Evolutionary conservation across 2,888 invertebrate genomes (phyloP).

Genomic region (Scaptomyza cyrtandrae): DNA sequence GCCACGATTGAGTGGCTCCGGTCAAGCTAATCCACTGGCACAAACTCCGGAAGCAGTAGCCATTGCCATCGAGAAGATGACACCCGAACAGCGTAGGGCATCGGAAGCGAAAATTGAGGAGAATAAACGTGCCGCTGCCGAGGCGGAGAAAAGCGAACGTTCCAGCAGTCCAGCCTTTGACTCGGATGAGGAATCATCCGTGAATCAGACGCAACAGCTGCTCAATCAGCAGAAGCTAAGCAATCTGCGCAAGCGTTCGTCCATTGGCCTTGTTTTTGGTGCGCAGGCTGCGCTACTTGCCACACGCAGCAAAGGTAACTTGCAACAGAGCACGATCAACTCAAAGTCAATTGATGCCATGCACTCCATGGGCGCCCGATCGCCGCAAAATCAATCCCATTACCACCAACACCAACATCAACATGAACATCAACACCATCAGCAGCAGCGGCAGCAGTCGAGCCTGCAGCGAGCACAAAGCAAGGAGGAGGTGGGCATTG

Average conservation of each 20-base stretch:
- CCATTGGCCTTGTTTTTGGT: slow-evolving; percentile 84
- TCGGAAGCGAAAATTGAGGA: slow-evolving; percentile 77
- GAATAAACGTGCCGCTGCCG: slow-evolving; percentile 77
- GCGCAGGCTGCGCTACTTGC: slow-evolving; percentile 84
- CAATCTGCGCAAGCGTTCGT: slow-evolving; percentile 83
- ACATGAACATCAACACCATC: not conserved
- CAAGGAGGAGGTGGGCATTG: slow-evolving; percentile 82
- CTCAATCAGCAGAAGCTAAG: slow-evolving; percentile 81
- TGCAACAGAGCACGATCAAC: slow-evolving; percentile 76
- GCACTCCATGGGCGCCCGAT: slow-evolving; percentile 66
- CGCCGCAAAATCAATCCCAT: slow-evolving; percentile 38
- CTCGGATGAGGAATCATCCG: slow-evolving; percentile 95
- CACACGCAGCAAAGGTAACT: slow-evolving; percentile 83
- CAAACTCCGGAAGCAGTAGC: slow-evolving; percentile 74
- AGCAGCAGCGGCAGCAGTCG: slow-evolving; percentile 33
- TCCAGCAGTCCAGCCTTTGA: slow-evolving; percentile 97
- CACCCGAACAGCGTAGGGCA: slow-evolving; percentile 73
- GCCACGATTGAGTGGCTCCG: slow-evolving; percentile 71
- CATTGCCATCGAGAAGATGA: slow-evolving; percentile 59
- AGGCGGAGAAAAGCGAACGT: slow-evolving; percentile 90
- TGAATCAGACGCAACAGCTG: slow-evolving; percentile 85
- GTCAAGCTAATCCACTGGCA: slow-evolving; percentile 79
- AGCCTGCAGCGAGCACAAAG: slow-evolving; percentile 73
- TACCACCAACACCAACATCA: slow-evolving; percentile 7
- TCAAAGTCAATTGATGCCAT: slow-evolving; percentile 81